Evolutionary conservation across 2,888 invertebrate species (phyloP).

Genomic region (Calameuta pallipes): DNA sequence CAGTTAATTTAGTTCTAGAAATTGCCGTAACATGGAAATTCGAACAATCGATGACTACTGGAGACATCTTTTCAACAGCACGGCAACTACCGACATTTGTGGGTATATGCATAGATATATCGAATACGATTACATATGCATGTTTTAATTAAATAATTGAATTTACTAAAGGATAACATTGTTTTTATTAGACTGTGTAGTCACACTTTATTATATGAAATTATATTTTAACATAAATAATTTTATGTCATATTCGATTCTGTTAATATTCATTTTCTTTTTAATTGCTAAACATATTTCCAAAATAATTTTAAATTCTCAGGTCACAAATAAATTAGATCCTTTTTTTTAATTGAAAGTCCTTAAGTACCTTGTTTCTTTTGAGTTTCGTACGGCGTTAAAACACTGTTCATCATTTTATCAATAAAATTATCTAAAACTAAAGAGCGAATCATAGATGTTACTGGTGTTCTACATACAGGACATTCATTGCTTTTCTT

Average conservation of each 20-base stretch:
- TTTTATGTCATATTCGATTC: not conserved
- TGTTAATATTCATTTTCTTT: not conserved
- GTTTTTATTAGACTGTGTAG: not conserved
- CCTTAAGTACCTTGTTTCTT: slow-evolving; percentile 62
- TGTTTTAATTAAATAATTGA: not conserved
- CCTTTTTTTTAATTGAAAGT: slow-evolving; percentile 68
- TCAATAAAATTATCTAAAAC: slow-evolving; percentile 81
- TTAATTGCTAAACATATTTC: not conserved
- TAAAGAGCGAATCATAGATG: slow-evolving; percentile 71
- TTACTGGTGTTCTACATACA: slow-evolving; percentile 71
- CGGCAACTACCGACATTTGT: not conserved
- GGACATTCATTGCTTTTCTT: slow-evolving; percentile 79
- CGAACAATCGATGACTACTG: not conserved
- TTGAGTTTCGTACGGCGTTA: slow-evolving; percentile 71
- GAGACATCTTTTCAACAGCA: not conserved
- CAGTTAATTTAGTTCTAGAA: not conserved
- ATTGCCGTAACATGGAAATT: not conserved
- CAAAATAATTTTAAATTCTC: not conserved
- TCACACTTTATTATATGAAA: not conserved
- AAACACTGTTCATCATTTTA: slow-evolving; percentile 74
- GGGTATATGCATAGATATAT: not conserved
- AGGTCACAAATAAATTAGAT: not conserved
- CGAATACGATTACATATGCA: not conserved
- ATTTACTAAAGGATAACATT: not conserved
- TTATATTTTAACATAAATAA: not conserved